phyloP scores from a whole-genome alignment of 2,113 vertebrate genomes.

The Cyprinodon variegatus region DNA sequence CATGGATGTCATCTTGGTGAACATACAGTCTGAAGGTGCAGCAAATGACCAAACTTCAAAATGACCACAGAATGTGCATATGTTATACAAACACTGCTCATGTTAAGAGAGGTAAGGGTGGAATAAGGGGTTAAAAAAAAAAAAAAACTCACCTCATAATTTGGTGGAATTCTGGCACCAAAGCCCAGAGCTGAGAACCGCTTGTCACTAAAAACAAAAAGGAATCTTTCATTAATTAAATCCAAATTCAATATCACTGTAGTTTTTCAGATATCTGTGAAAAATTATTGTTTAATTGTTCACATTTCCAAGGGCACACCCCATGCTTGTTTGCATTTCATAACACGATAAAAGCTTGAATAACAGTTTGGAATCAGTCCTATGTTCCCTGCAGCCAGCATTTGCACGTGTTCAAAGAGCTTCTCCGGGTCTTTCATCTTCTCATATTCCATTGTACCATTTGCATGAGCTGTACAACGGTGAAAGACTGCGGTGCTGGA shows the following conservation, averaged over 20 bases:
- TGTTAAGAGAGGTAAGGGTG: constrained; percentile 15
- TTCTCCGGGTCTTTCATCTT: constrained; percentile 29
- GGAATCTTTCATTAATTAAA: constrained; percentile 25
- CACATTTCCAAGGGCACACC: constrained; percentile 41
- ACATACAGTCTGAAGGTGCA: constrained; percentile 13
- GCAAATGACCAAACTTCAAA: constrained; percentile 28
- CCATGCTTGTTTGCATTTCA: constrained; percentile 61
- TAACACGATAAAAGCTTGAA: constrained; percentile 59
- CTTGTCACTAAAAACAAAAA: constrained; percentile 85
- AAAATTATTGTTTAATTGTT: constrained; percentile 52
- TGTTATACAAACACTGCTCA: constrained; percentile 12
- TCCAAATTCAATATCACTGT: background rate
- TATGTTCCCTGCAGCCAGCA: constrained; percentile 31
- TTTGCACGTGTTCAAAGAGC: constrained; percentile 56
- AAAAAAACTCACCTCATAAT: constrained; percentile 88
- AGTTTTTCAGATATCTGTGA: constrained; percentile 25
- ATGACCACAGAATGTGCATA: constrained; percentile 19
- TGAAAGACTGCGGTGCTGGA: constrained; percentile 9
- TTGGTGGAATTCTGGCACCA: constrained; percentile 94
- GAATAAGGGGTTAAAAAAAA: background rate
- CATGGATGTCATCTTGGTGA: constrained; percentile 31
- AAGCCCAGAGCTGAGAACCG: constrained; percentile 96
- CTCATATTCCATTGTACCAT: constrained; percentile 18
- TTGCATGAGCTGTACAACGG: constrained; percentile 24
- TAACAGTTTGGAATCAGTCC: constrained; percentile 59